Base-by-base conservation (phyloP, 2,888 invertebrate species). In the Allygus modestus region DNA sequence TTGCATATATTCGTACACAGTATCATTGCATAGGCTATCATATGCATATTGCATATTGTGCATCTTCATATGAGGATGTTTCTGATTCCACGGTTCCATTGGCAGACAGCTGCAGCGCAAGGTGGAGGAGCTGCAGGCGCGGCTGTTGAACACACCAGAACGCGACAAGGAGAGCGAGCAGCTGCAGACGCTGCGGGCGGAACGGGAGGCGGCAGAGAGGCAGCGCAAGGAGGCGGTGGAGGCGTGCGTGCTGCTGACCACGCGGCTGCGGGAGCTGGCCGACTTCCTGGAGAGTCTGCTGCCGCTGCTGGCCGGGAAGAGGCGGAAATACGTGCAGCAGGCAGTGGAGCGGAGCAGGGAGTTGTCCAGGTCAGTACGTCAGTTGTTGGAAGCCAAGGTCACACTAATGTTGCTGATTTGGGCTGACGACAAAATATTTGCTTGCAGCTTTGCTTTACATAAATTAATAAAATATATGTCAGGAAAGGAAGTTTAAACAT, bases 231-330 rank as follows among this genome's bases (percentile, higher is more conserved):
- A 92, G 87, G 89, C 90, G 0, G 89, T 89, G 77, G 90, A 92
- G 85, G 90, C 91, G 15, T 92, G 92, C 86, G 87, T 89, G 37
- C 88, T 94, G 84, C 89, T 95, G 65, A 93, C 93, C 31, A 91
- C 91, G 4, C 92, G 94, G 46, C 90, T 95, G 79, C 94, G 94
- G 89, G 94, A 94, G 87, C 89, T 95, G 85, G 93, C 94, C 0
- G 91, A 92, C 88, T 94, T 94, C 89, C 90, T 95, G 87, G 94
- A 94, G 87, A 93, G 94, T 85, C 90, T 95, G 46, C 89, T 94
- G 31, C 84, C 85, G n/a, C 85, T 84, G 12, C 84, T 93, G 75
- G 92, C 92, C 0, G 90, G 90, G 1, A 92, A 92, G 84, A 91
- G 92, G 85, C 91, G 92, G n/a, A 90, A 90, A 79, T 91, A 91